Percentiles rank a stretch among this genome's conserved stretches.
Evolutionary conservation across 92 coral and sea anemone species (phyloP).

Genomic region (Zoanthus solanderi): DNA sequence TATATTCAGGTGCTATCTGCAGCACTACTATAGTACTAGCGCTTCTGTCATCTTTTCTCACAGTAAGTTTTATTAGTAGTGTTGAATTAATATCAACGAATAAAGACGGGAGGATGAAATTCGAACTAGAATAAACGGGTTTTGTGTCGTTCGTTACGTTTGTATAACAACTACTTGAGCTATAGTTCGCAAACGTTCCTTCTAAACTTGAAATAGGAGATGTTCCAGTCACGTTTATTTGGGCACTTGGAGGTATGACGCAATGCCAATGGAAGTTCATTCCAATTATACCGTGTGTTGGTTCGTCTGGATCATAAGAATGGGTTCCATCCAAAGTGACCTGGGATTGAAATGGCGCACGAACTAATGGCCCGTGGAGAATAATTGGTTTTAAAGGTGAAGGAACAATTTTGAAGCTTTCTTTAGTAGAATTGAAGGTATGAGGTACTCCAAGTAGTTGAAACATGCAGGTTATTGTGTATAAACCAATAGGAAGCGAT

Average conservation of each 20-base stretch:
- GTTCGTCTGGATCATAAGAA: conserved; percentile 40
- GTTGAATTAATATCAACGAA: not conserved
- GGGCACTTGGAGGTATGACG: conserved; percentile 1
- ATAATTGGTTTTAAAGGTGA: conserved; percentile 35
- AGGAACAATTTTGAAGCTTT: not conserved
- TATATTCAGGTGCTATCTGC: not conserved
- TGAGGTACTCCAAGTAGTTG: conserved; percentile 36
- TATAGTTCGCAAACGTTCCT: not conserved
- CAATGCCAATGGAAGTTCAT: conserved; percentile 9
- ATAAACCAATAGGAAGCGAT: conserved; percentile 4
- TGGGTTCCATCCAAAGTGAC: conserved; percentile 23
- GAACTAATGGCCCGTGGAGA: conserved; percentile 33
- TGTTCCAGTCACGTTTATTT: not conserved
- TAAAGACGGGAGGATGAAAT: not conserved
- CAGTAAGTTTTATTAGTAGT: conserved; percentile 15
- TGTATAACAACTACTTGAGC: not conserved
- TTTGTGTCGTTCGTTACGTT: not conserved
- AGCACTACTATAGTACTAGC: conserved; percentile 27
- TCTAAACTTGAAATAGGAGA: conserved; percentile 35
- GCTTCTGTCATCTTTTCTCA: conserved; percentile 4
- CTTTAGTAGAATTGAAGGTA: conserved; percentile 27
- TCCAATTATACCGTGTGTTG: not conserved
- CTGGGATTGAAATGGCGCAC: not conserved
- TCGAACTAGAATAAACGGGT: not conserved
- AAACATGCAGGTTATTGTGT: conserved; percentile 1